Percentiles rank a stretch among this genome's conserved stretches.
Conservation (phyloP, 2,888 invertebrate genomes). For the Alloscopus bannaensis region DNA sequence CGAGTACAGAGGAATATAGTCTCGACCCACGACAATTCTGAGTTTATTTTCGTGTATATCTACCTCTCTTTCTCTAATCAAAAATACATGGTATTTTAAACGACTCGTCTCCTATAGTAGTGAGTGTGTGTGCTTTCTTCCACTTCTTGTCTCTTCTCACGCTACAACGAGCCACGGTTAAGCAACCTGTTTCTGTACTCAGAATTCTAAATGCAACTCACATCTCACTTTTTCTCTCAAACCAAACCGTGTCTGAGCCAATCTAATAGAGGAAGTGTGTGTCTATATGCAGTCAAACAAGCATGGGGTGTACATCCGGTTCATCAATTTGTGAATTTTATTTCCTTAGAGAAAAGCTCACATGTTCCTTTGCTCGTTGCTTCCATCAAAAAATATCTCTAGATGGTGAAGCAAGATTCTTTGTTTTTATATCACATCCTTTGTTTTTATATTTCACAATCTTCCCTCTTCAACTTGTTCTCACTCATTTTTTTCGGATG, state of each 20-base stretch:
- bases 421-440: too few species aligned
- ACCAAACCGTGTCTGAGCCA: background rate
- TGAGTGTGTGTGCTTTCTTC: background rate
- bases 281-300: too few species aligned
- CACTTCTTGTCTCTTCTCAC: background rate
- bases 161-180: background rate
- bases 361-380: background rate
- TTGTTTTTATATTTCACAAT: too few species aligned
- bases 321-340: constrained; percentile 1
- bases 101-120: background rate
- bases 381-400: too few species aligned
- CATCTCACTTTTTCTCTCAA: background rate
- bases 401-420: too few species aligned
- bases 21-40: background rate
- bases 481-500: too few species aligned
- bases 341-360: background rate
- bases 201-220: background rate
- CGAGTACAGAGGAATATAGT: background rate
- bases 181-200: background rate
- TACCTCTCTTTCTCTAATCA: background rate
- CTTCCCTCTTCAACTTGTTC: too few species aligned
- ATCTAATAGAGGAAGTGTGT: background rate
- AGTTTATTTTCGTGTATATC: background rate
- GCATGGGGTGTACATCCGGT: background rate
- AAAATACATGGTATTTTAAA: background rate